phyloP scores from a whole-genome alignment of 2,888 invertebrate species.

The Lagria hirta region DNA sequence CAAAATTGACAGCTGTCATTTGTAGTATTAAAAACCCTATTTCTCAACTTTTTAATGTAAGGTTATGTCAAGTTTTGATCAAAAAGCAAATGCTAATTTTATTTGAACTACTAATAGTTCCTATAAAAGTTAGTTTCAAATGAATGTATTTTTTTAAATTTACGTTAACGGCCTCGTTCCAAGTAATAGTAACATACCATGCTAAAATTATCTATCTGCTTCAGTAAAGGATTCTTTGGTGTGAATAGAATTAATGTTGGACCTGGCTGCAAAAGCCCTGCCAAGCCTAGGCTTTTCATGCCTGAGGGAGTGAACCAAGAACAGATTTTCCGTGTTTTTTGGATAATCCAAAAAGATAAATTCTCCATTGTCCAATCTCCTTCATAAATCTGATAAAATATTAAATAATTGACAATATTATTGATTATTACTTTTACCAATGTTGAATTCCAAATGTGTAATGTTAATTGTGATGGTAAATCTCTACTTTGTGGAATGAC shows the following conservation, averaged over 20 bases:
- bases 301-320: conserved; percentile 72
- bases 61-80: too few species aligned
- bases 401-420: conserved; percentile 1
- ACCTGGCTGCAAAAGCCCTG: conserved; percentile 67
- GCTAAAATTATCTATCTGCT: conserved; percentile 66
- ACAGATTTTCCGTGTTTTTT: conserved; percentile 62
- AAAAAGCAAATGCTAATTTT: too few species aligned
- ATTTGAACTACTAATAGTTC: too few species aligned
- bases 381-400: conserved; percentile 40
- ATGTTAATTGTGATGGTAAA: conserved; percentile 55
- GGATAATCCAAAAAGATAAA: conserved; percentile 65
- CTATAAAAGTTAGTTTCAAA: too few species aligned
- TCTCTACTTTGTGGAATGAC: conserved; percentile 61
- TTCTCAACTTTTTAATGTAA: too few species aligned
- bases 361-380: conserved; percentile 55
- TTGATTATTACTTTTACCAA: conserved; percentile 55
- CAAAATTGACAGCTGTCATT: too few species aligned
- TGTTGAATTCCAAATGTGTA: conserved; percentile 73
- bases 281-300: conserved; percentile 63
- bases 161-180: neutral
- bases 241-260: conserved; percentile 78
- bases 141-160: neutral
- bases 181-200: conserved; percentile 59
- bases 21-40: too few species aligned
- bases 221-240: conserved; percentile 71